These are phyloP conservation scores for Nothocercus julius DNA, from an alignment of 2,113 vertebrate species.

Conservation along the genomic window DNA sequence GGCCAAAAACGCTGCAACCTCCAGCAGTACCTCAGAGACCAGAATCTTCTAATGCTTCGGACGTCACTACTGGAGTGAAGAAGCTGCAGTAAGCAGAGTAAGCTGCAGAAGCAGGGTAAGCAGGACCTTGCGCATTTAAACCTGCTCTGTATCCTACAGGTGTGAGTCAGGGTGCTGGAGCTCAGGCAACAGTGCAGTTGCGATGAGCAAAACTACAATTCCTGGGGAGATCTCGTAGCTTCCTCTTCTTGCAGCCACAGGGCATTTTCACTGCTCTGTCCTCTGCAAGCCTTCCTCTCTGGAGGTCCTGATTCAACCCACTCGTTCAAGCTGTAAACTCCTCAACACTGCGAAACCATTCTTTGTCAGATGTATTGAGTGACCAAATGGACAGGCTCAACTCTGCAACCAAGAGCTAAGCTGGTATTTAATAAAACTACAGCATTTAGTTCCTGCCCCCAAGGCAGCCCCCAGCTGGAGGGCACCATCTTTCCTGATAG, in stretches of 20 bases:
- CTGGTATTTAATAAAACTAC: neutral
- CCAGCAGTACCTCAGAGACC: slow-evolving; percentile 56
- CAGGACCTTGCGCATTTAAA: neutral
- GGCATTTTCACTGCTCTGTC: neutral
- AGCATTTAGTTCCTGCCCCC: neutral
- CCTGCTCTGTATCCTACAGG: neutral
- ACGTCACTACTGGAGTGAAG: neutral
- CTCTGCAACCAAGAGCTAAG: neutral
- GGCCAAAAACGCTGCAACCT: neutral
- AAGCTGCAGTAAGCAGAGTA: neutral
- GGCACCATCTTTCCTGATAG: fast-evolving
- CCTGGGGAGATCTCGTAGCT: neutral
- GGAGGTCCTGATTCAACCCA: neutral
- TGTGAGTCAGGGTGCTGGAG: neutral
- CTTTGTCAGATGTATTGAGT: neutral
- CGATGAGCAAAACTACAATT: neutral
- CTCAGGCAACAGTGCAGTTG: neutral
- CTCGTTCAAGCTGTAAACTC: too few species aligned
- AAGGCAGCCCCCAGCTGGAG: neutral
- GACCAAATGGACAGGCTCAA: neutral
- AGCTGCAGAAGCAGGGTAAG: neutral
- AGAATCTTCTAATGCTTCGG: slow-evolving; percentile 44
- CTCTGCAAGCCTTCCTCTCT: neutral
- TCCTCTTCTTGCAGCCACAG: neutral
- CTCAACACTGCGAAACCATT: neutral